These are phyloP conservation scores for Pyrgus malvae DNA, from an alignment of 2,888 invertebrate species.

Conservation along the genomic window DNA sequence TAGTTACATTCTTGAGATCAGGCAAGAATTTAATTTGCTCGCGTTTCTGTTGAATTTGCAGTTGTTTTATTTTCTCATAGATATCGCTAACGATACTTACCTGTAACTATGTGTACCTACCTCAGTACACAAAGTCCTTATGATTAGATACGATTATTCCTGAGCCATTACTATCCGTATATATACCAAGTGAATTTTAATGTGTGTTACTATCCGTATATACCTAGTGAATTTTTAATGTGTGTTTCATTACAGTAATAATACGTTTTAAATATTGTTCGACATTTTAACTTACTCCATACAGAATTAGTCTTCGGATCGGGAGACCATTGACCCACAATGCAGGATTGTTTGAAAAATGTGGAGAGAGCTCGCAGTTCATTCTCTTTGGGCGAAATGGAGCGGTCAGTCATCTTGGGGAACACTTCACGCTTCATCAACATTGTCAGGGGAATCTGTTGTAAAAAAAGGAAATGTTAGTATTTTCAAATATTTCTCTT, in stretches of 20 bases:
- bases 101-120: too few species aligned
- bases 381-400: conserved; percentile 87
- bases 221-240: background rate
- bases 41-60: too few species aligned
- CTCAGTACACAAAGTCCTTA: too few species aligned
- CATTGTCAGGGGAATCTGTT: conserved; percentile 86
- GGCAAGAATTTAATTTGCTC: background rate
- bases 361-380: conserved; percentile 90
- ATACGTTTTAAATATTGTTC: too few species aligned
- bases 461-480: background rate
- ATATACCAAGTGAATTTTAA: too few species aligned
- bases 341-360: conserved; percentile 91
- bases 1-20: background rate
- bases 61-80: too few species aligned
- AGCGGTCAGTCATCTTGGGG: conserved; percentile 85
- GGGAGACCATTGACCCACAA: conserved; percentile 92
- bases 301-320: conserved; percentile 86
- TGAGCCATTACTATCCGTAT: too few species aligned
- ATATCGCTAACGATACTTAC: too few species aligned
- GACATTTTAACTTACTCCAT: conserved; percentile 84
- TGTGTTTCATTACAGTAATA: too few species aligned
- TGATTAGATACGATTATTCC: too few species aligned
- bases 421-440: conserved; percentile 87
- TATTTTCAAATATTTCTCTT: too few species aligned
- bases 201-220: too few species aligned